These are phyloP conservation scores for Speoplatyrhinus poulsoni DNA, from an alignment of 2,113 vertebrate species.

Conservation along the genomic window DNA sequence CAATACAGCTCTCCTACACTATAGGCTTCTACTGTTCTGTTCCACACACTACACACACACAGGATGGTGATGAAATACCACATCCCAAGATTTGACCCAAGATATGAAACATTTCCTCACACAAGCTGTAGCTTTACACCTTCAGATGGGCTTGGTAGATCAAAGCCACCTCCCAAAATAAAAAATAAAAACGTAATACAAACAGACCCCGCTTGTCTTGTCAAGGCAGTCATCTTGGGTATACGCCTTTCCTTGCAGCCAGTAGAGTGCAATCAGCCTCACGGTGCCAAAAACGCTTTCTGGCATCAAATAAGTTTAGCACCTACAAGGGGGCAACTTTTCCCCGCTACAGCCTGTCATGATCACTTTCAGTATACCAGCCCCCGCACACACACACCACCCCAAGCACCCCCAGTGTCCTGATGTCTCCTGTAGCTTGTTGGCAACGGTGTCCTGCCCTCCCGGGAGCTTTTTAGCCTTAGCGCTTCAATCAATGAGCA, in stretches of 20 bases:
- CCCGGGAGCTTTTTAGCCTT: conserved; percentile 51
- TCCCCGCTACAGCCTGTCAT: conserved; percentile 32
- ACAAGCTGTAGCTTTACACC: conserved; percentile 4
- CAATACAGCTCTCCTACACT: too few species aligned
- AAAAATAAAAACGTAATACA: too few species aligned
- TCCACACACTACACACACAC: too few species aligned
- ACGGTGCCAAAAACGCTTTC: conserved; percentile 22
- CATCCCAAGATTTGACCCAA: too few species aligned
- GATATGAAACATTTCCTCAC: background rate
- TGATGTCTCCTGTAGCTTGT: conserved; percentile 18
- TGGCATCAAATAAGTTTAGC: conserved; percentile 40
- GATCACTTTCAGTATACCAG: conserved; percentile 40
- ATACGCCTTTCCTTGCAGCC: background rate
- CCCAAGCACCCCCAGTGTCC: background rate
- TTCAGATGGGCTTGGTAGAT: conserved; percentile 11
- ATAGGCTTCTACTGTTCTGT: too few species aligned
- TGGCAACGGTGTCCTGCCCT: conserved; percentile 27
- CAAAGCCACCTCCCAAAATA: background rate
- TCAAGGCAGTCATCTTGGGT: conserved; percentile 8
- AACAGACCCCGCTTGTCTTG: conserved; percentile 9
- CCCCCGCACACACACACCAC: background rate
- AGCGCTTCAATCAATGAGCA: conserved; percentile 60
- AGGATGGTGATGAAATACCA: too few species aligned
- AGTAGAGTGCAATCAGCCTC: conserved; percentile 26
- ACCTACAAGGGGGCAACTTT: conserved; percentile 19